Evolutionary conservation across 2,113 vertebrate species (phyloP).

Genomic region (Lanius collurio): DNA sequence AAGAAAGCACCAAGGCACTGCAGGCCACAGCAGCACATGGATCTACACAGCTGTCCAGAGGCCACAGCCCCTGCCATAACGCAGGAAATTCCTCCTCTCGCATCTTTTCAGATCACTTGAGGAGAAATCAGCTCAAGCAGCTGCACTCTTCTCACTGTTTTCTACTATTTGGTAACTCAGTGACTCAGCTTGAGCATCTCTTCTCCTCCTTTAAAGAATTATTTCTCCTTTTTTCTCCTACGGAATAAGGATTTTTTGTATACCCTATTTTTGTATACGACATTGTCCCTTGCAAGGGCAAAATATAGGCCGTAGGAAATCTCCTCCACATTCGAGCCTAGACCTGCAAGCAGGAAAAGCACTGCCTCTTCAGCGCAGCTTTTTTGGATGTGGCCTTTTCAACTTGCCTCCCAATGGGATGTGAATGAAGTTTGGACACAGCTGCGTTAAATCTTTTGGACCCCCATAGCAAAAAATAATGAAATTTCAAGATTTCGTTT

Average conservation of each 20-base stretch:
- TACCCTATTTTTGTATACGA: background rate
- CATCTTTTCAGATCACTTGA: background rate
- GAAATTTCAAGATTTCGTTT: background rate
- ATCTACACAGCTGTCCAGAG: fast-evolving
- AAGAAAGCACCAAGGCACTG: fast-evolving
- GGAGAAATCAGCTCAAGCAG: background rate
- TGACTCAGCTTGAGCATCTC: background rate
- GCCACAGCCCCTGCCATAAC: fast-evolving
- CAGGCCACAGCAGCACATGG: fast-evolving
- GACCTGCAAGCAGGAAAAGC: background rate
- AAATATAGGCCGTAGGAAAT: background rate
- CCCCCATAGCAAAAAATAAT: background rate
- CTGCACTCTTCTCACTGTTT: background rate
- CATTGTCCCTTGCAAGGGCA: background rate
- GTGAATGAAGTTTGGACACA: background rate
- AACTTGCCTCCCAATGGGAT: background rate
- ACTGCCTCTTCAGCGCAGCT: background rate
- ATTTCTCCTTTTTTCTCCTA: background rate
- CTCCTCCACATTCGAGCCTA: fast-evolving
- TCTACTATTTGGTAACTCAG: background rate
- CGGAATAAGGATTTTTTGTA: background rate
- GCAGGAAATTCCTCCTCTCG: background rate
- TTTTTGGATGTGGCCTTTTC: fast-evolving
- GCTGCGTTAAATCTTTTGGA: background rate
- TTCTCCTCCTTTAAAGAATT: background rate